Evolutionary conservation across 2,888 invertebrate genomes (phyloP).

Genomic region (Invenusta paracnida): DNA sequence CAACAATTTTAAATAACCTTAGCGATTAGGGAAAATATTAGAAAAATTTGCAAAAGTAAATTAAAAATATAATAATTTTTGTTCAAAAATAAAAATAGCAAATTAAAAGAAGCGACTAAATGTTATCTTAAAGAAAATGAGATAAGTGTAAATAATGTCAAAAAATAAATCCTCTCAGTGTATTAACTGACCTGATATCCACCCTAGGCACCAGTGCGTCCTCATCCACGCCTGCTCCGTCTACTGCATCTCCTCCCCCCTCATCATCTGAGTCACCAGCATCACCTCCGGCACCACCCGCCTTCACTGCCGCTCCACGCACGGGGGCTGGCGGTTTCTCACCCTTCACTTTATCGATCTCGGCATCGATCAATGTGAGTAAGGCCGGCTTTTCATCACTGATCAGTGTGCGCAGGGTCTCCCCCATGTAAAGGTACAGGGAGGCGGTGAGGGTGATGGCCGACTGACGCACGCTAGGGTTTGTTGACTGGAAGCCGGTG

Average conservation of each 20-base stretch:
- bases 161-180: too few species aligned
- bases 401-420: slow-evolving; percentile 71
- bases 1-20: too few species aligned
- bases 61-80: too few species aligned
- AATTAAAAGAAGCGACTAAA: too few species aligned
- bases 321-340: slow-evolving; percentile 73
- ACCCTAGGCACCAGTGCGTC: slow-evolving; percentile 73
- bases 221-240: slow-evolving; percentile 62
- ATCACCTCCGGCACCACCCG: slow-evolving; percentile 45
- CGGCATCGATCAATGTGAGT: slow-evolving; percentile 76
- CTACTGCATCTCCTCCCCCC: slow-evolving; percentile 55
- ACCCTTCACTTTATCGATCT: slow-evolving; percentile 73
- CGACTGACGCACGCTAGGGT: slow-evolving; percentile 75
- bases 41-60: too few species aligned
- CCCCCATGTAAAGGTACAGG: slow-evolving; percentile 75
- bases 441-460: slow-evolving; percentile 72
- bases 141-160: too few species aligned
- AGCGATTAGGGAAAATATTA: too few species aligned
- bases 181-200: slow-evolving; percentile 69
- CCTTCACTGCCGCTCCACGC: slow-evolving; percentile 63
- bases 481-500: slow-evolving; percentile 77
- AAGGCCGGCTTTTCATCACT: slow-evolving; percentile 80
- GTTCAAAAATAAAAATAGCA: too few species aligned
- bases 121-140: too few species aligned
- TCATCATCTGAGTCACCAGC: slow-evolving; percentile 48